Conservation (phyloP, 2,113 vertebrate species). For the Myrmecobius fasciatus region DNA sequence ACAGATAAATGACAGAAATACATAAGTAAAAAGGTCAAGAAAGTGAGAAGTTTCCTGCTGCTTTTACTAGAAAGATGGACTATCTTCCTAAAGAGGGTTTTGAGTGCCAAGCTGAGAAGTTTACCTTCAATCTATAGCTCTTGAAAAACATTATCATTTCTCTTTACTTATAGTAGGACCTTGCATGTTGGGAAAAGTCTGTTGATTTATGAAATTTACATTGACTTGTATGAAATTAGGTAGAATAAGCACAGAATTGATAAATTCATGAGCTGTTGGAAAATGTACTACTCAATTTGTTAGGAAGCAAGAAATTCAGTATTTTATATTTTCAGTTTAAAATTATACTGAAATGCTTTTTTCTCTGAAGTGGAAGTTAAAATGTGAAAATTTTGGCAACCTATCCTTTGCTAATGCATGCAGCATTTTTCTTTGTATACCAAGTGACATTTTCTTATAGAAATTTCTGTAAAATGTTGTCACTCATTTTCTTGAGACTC, state of each 20-base stretch:
- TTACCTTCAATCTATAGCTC: not conserved
- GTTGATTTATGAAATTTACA: not conserved
- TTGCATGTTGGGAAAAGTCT: not conserved
- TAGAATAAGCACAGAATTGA: not conserved
- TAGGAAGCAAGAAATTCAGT: constrained; percentile 4
- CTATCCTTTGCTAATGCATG: not conserved
- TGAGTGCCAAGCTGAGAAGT: not conserved
- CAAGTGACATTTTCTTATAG: not conserved
- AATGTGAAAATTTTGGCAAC: constrained; percentile 9
- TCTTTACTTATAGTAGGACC: not conserved
- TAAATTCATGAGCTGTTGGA: not conserved
- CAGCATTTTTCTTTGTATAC: not conserved
- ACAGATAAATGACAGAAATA: constrained; percentile 3
- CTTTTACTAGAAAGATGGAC: not conserved
- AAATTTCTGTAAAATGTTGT: not conserved
- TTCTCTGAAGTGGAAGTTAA: constrained; percentile 37
- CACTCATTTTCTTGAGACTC: constrained; percentile 13
- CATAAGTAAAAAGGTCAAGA: not conserved
- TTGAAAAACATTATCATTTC: not conserved
- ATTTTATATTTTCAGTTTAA: constrained; percentile 29
- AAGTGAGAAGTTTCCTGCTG: not conserved
- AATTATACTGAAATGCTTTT: constrained; percentile 36
- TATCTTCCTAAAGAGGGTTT: not conserved
- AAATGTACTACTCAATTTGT: constrained; percentile 15
- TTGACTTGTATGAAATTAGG: not conserved